A percentile compares a stretch with the other conserved stretches of the same genome.
These are phyloP conservation scores for Actenoides lindsayi DNA, from an alignment of 2,113 vertebrate species.

Conservation along the genomic window DNA sequence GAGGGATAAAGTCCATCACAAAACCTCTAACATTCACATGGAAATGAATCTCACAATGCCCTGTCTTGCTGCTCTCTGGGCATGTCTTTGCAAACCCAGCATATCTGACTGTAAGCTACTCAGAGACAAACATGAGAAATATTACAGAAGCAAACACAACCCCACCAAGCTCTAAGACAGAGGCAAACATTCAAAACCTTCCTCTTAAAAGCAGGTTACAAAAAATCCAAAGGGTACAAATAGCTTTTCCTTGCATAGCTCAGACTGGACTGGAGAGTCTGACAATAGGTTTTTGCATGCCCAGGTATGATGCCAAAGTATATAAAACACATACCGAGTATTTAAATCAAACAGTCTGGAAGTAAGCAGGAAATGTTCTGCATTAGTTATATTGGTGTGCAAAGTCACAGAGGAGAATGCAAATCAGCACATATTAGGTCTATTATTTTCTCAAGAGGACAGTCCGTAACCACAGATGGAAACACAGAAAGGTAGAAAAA, in stretches of 20 bases:
- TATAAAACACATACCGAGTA: background rate
- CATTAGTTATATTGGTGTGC: background rate
- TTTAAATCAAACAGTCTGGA: background rate
- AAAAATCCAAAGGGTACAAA: background rate
- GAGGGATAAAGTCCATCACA: background rate
- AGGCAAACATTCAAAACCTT: background rate
- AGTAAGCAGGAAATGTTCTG: background rate
- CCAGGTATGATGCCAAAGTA: background rate
- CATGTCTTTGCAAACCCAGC: background rate
- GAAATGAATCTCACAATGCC: background rate
- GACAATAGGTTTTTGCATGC: background rate
- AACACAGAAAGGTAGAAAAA: slow-evolving; percentile 26
- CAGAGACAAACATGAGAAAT: background rate
- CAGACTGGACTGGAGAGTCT: background rate
- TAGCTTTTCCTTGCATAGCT: background rate
- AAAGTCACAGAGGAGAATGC: background rate
- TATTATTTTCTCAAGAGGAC: slow-evolving; percentile 9
- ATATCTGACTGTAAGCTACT: background rate
- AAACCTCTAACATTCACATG: background rate
- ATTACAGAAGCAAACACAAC: background rate
- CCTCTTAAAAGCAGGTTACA: background rate
- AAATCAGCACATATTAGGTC: slow-evolving; percentile 21
- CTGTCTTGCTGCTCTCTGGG: background rate
- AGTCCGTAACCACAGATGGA: background rate
- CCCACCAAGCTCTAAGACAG: background rate